phyloP scores from a whole-genome alignment of 2,888 invertebrate genomes.

The Acronicta alni region DNA sequence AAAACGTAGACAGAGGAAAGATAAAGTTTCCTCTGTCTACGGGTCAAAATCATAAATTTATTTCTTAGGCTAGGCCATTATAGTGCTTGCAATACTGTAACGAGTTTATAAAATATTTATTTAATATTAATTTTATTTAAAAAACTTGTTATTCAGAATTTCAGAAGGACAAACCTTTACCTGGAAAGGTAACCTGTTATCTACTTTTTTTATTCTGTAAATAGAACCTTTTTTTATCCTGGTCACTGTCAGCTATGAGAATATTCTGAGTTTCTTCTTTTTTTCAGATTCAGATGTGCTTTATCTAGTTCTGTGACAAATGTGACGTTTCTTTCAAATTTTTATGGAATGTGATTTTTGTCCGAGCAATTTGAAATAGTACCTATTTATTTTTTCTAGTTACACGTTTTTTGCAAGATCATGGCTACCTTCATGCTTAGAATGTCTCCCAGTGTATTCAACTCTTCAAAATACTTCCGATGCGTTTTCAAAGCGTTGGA shows the following conservation, averaged over 20 bases:
- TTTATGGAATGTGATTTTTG: conserved; percentile 1
- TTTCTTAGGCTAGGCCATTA: no score
- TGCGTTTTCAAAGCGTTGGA: conserved; percentile 73
- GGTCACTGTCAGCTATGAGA: conserved; percentile 10
- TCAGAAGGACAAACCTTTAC: no score
- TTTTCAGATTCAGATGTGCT: conserved; percentile 14
- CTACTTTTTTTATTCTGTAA: no score
- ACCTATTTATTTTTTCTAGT: background rate
- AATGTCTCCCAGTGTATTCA: conserved; percentile 71
- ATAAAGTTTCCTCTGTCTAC: no score
- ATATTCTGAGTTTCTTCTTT: conserved; percentile 5
- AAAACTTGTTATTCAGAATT: no score
- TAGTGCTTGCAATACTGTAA: no score
- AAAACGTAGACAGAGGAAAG: no score
- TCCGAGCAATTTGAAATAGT: conserved; percentile 18
- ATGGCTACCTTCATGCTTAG: conserved; percentile 83
- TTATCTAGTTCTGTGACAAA: conserved; percentile 9
- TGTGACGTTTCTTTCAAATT: background rate
- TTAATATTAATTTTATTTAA: no score
- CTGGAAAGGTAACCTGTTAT: no score
- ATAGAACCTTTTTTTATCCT: conserved; percentile 1
- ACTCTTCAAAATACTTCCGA: conserved; percentile 74
- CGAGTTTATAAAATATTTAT: no score
- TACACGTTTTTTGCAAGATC: conserved; percentile 41
- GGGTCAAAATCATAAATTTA: no score